Conservation (phyloP, 2,888 invertebrate genomes). For the Carabus problematicus region DNA sequence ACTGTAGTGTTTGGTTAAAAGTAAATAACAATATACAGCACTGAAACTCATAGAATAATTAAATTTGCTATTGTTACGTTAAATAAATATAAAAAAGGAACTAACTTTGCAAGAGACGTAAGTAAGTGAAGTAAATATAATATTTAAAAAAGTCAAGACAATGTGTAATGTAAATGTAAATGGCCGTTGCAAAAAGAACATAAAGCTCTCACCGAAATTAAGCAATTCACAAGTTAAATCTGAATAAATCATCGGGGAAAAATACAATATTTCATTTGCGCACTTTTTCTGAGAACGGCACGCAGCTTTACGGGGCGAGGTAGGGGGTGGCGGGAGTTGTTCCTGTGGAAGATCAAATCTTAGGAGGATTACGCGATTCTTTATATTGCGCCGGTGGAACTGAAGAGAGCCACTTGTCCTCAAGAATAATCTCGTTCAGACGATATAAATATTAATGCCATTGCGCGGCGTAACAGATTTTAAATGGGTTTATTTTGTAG, state of each 20-base stretch:
- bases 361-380: slow-evolving; percentile 17
- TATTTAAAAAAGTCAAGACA: too few species aligned
- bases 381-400: slow-evolving; percentile 13
- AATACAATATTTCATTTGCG: slow-evolving; percentile 12
- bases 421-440: slow-evolving; percentile 8
- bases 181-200: neutral
- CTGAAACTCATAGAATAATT: too few species aligned
- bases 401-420: slow-evolving; percentile 7
- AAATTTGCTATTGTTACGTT: too few species aligned
- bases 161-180: neutral
- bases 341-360: slow-evolving; percentile 9
- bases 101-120: too few species aligned
- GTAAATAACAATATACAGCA: too few species aligned
- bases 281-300: neutral
- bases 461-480: slow-evolving; percentile 11
- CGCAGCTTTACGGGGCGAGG: neutral
- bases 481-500: slow-evolving; percentile 7
- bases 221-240: neutral
- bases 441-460: slow-evolving; percentile 20
- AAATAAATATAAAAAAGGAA: too few species aligned
- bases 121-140: too few species aligned
- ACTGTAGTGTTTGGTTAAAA: too few species aligned
- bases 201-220: neutral
- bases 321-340: neutral
- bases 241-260: slow-evolving; percentile 9